A percentile compares a stretch with the other conserved stretches of the same genome.
Evolutionary conservation across 64 coral and sea anemone genomes (phyloP).

Genomic region (Montipora foliosa): DNA sequence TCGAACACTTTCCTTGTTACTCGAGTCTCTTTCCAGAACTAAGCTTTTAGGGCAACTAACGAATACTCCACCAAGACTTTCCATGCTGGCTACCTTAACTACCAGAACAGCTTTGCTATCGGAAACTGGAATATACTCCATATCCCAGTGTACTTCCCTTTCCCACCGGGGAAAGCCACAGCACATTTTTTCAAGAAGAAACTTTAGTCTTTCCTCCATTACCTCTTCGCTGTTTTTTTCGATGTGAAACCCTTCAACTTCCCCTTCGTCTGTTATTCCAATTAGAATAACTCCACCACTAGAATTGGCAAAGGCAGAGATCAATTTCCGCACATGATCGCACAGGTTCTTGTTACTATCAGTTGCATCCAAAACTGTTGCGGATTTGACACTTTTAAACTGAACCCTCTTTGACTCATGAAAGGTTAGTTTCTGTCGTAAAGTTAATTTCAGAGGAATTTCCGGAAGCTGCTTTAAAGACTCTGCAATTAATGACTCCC

Average conservation of each 20-base stretch:
- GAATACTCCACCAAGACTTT: neutral
- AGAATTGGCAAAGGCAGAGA: slow-evolving; percentile 10
- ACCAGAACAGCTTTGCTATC: neutral
- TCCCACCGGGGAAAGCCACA: neutral
- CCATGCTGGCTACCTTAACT: neutral
- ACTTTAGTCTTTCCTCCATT: neutral
- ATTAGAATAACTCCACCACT: neutral
- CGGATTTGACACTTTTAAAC: neutral
- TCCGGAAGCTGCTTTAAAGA: neutral
- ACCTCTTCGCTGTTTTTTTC: neutral
- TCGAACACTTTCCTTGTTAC: neutral
- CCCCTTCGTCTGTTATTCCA: neutral
- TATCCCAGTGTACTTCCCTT: slow-evolving; percentile 12
- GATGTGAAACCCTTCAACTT: neutral
- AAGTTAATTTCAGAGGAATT: neutral
- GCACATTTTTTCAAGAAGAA: neutral
- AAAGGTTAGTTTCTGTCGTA: neutral
- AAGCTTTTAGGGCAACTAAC: neutral
- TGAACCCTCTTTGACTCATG: neutral
- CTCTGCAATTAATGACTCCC: neutral
- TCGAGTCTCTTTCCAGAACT: neutral
- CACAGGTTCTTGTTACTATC: neutral
- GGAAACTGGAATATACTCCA: neutral
- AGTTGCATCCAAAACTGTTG: neutral
- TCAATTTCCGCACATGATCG: neutral